Base-by-base conservation (phyloP, 2,888 invertebrate genomes). In the Rugalucina vietnamica region DNA sequence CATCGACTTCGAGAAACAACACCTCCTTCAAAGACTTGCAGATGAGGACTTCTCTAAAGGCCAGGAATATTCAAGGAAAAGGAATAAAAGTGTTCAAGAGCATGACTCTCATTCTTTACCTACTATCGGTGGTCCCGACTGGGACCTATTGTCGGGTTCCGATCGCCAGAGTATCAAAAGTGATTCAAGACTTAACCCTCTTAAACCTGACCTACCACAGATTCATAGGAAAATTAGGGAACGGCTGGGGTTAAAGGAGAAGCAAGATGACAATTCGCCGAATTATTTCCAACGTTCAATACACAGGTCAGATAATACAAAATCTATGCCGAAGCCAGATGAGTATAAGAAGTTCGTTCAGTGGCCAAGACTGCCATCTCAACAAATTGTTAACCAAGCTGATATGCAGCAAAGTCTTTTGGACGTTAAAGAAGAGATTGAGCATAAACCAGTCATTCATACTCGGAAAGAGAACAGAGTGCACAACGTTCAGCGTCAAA, bases 1-100 rank as follows among this genome's bases (percentile, higher is more conserved):
- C 10, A 71, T 71, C n/a, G 39, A 71, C 12, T 71, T 71, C 27
- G 71, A 71, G 21, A 65, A 65, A n/a, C 65, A 65, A 29, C 65
- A 65, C 21, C 34, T 65, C 8, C 4, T 65, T 5, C 24, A 65
- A 34, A 65, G 18, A 29, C 10, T 65, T 4, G 32, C 34, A 18
- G 34, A 65, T 3, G 3, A 29, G 3, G 24, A 65, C 34, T 18
- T 18, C 27, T 12, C 34, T 18, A 34, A 10, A 10, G 3, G 34
- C 10, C 21, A 14, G 21, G 34, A 29, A 1, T 8, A 18, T 12
- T 65, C 34, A 5, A 65, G 29, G 21, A 65, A 24, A 34, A 8
- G 4, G 34, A 3, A 34, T 8, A 4, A 4, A 1, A 8, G 1
- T 10, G 24, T 5, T 2, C 10, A 34, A 3, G 65, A 34, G 8